phyloP scores from a whole-genome alignment of 1,140 invertebrate genomes.

The Rhynchophorus ferrugineus region DNA sequence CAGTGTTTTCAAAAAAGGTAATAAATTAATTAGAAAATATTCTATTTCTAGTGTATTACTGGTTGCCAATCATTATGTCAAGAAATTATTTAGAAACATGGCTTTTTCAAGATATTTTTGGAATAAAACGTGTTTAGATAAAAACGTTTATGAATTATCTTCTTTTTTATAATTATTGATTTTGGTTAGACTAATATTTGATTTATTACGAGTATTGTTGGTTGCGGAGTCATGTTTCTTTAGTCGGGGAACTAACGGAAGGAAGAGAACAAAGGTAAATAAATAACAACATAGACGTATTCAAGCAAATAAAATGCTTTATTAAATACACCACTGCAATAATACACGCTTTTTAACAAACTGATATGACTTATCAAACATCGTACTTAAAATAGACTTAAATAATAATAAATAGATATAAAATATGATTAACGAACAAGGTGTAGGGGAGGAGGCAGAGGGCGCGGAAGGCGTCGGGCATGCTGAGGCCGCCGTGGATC shows the following conservation, averaged over 20 bases:
- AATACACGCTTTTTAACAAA: constrained; percentile 43
- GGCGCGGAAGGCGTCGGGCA: constrained; percentile 8
- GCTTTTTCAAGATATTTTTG: too few species aligned
- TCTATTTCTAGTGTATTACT: too few species aligned
- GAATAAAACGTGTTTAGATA: too few species aligned
- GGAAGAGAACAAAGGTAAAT: neutral
- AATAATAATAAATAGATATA: constrained; percentile 35
- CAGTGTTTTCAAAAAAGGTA: too few species aligned
- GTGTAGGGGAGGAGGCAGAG: constrained; percentile 14
- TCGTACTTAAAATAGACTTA: constrained; percentile 39
- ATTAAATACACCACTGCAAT: constrained; percentile 44
- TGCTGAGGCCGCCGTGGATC: neutral
- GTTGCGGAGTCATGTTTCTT: too few species aligned
- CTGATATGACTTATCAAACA: constrained; percentile 43
- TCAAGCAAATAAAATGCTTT: constrained; percentile 44
- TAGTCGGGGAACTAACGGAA: neutral
- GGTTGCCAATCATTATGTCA: too few species aligned
- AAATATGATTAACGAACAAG: constrained; percentile 30
- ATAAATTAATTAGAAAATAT: too few species aligned
- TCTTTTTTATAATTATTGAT: too few species aligned
- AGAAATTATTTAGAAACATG: too few species aligned
- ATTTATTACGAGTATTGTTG: too few species aligned
- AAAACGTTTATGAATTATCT: too few species aligned
- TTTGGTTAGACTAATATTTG: too few species aligned
- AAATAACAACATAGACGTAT: constrained; percentile 22